Evolutionary conservation across 2,888 invertebrate species (phyloP), one percentile per base, ranked within the genome.

Genomic region (Pandemis corylana): DNA sequence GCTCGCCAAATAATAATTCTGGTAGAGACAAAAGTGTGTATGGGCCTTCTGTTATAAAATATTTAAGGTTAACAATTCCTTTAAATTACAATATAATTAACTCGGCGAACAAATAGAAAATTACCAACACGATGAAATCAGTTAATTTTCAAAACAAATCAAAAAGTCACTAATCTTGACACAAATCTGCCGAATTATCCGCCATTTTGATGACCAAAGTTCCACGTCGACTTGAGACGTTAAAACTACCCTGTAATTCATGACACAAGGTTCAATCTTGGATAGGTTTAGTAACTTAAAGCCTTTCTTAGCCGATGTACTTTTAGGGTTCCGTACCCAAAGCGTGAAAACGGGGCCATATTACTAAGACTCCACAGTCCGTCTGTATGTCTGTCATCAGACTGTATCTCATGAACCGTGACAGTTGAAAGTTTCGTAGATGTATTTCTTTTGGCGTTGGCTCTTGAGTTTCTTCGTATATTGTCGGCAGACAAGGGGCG

Each of bases 181-280:
- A 28, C n/a, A 65, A 12, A 49, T 65, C 65, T 12, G 28, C 13
- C 46, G 28, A 65, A 65, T 65, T 65, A 46, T 65, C 20, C 44
- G 46, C 13, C 12, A 6, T 12, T 65, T 65, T n/a, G 63, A n/a
- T 51, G 12, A 28, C 12, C 12, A 10, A 59, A 59, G 12, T 59
- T 20, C 59, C 10, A 59, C 15, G 53, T 15, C 15, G 7, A 7
- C 7, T 15, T 12, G 12, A 13, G 15, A 10, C 59, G 10, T 59
- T 56, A 56, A 56, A 51, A n/a, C 7, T n/a, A 56, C 56, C 20
- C 20, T 56, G 20, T 20, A 9, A 20, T 0, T 15, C 20, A 15
- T 9, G 0, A 51, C n/a, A 56, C 15, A 56, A 9, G 9, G 9
- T 56, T 20, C 15, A 56, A 56, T 9, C 20, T 56, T 20, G 56